A percentile compares a stretch with the other conserved stretches of the same genome.
Evolutionary conservation across 92 coral and sea anemone genomes (phyloP).

Genomic region (Actinernus sp.): DNA sequence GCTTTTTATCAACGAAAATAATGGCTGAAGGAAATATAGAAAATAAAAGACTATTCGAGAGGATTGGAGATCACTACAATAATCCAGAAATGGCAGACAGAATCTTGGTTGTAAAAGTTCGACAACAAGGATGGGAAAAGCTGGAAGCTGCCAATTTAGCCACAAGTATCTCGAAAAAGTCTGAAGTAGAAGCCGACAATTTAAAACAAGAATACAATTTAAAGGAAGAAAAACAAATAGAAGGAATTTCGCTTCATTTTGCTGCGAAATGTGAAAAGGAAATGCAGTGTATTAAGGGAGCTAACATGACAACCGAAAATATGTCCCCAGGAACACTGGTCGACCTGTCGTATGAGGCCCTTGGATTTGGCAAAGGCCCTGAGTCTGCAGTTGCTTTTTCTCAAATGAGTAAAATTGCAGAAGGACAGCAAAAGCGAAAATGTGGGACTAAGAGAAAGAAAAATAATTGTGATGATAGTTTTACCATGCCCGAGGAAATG

Average conservation of each 20-base stretch:
- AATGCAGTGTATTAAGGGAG: too few relatives aligned
- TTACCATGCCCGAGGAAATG: constrained; percentile 13
- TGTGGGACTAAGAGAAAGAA: constrained; percentile 42
- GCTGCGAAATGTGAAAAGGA: too few relatives aligned
- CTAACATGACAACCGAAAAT: too few relatives aligned
- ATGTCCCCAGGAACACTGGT: neutral
- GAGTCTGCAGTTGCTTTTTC: neutral
- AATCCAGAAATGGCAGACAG: constrained; percentile 94
- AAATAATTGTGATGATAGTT: constrained; percentile 21
- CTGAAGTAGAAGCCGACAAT: too few relatives aligned
- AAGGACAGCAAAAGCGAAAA: constrained; percentile 6
- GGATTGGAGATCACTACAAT: constrained; percentile 87
- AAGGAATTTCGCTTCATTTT: too few relatives aligned
- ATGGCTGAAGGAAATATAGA: constrained; percentile 3
- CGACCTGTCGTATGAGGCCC: neutral
- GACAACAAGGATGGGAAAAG: constrained; percentile 87
- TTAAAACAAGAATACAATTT: too few relatives aligned
- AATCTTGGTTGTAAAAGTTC: constrained; percentile 79
- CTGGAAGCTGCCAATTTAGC: constrained; percentile 80
- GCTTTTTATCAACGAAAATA: too few relatives aligned
- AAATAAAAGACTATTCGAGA: constrained; percentile 69
- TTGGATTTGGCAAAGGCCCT: neutral
- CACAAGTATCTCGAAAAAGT: constrained; percentile 23
- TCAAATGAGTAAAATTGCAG: neutral
- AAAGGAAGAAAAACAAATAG: too few relatives aligned